Percentiles rank a stretch among this genome's conserved stretches.
phyloP scores from a whole-genome alignment of 2,797 vertebrate genomes.

The Discoglossus pictus region DNA sequence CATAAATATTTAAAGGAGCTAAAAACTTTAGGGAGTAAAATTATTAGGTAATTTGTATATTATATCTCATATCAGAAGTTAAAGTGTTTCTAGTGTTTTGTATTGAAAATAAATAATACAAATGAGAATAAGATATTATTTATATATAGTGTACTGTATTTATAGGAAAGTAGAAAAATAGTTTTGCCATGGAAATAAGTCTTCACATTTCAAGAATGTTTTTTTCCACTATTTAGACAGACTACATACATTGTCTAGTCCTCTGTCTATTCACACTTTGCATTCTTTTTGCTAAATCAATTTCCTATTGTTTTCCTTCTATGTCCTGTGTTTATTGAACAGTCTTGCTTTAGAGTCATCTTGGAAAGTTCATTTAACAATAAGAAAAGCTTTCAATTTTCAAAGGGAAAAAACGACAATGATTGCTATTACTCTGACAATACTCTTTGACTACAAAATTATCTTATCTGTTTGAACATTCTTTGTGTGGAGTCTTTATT shows the following conservation, averaged over 20 bases:
- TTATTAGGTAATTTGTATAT: too few relatives aligned
- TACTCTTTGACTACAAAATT: slow-evolving; percentile 30
- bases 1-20: too few relatives aligned
- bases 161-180: too few relatives aligned
- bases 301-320: neutral
- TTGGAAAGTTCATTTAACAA: neutral
- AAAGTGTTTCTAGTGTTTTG: too few relatives aligned
- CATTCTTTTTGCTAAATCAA: slow-evolving; percentile 19
- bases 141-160: too few relatives aligned
- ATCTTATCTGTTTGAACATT: slow-evolving; percentile 26
- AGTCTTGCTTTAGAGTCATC: neutral
- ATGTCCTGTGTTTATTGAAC: slow-evolving; percentile 10
- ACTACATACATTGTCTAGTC: neutral
- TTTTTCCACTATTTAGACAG: too few relatives aligned
- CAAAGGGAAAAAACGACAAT: slow-evolving; percentile 21
- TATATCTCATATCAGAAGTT: too few relatives aligned
- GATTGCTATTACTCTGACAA: slow-evolving; percentile 4
- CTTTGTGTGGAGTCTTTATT: slow-evolving; percentile 9
- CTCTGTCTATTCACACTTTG: neutral
- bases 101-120: too few relatives aligned
- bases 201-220: too few relatives aligned
- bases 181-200: too few relatives aligned
- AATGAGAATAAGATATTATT: too few relatives aligned
- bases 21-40: too few relatives aligned
- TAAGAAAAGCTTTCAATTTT: slow-evolving; percentile 4